Evolutionary conservation across 2,113 vertebrate genomes (phyloP).

Genomic region (Girardinichthys multiradiatus): DNA sequence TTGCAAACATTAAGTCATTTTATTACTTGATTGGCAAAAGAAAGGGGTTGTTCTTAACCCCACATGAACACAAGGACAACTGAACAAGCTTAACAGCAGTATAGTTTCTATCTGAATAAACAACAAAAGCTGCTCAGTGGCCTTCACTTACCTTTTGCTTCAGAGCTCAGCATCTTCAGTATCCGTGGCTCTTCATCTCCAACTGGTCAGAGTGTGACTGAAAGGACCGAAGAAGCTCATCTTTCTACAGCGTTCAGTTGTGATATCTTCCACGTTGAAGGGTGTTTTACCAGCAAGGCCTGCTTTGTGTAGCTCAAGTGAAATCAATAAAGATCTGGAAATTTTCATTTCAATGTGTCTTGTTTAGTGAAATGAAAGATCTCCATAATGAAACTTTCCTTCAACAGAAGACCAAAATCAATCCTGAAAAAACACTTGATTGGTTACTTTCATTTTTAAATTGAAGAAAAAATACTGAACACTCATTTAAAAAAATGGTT

Average conservation of each 20-base stretch:
- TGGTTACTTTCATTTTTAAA: background rate
- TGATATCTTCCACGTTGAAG: conserved; percentile 57
- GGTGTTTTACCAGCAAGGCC: conserved; percentile 53
- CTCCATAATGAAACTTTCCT: too few species aligned
- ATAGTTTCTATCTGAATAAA: conserved; percentile 53
- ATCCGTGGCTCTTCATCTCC: conserved; percentile 39
- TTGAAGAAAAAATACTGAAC: background rate
- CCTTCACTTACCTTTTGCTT: conserved; percentile 63
- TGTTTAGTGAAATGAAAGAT: conserved; percentile 24
- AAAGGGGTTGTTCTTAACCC: conserved; percentile 18
- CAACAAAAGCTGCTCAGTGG: conserved; percentile 59
- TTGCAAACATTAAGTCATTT: conserved; percentile 54
- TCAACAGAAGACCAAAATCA: background rate
- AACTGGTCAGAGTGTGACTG: conserved; percentile 31
- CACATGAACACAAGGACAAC: conserved; percentile 34
- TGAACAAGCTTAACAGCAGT: conserved; percentile 34
- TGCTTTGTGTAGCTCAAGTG: conserved; percentile 55
- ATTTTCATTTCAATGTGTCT: conserved; percentile 64
- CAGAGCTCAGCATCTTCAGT: conserved; percentile 52
- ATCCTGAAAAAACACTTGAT: too few species aligned
- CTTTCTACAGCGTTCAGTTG: conserved; percentile 10
- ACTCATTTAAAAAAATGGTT: conserved; percentile 57
- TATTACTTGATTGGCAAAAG: conserved; percentile 54
- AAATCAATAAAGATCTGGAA: conserved; percentile 78
- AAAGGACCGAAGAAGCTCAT: conserved; percentile 26